Percentiles rank a stretch among this genome's conserved stretches.
Conservation (phyloP, 1,140 invertebrate species). For the Mylabris phalerata region DNA sequence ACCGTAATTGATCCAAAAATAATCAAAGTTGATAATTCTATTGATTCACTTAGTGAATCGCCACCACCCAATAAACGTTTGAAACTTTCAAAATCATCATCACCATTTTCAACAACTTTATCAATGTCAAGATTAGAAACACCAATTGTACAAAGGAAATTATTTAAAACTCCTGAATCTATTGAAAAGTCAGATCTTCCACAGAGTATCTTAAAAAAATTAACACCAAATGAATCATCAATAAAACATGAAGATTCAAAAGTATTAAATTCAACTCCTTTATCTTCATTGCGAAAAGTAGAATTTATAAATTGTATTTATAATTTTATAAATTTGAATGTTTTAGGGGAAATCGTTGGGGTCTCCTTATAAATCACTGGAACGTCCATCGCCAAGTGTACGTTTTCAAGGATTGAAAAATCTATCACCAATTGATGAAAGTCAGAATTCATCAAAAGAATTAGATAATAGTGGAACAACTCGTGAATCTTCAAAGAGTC, state of each 20-base stretch:
- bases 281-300: neutral
- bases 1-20: constrained; percentile 26
- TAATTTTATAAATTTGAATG: neutral
- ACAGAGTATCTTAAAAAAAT: constrained; percentile 36
- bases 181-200: constrained; percentile 15
- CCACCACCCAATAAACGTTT: constrained; percentile 9
- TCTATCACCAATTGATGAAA: constrained; percentile 6
- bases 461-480: too few relatives aligned
- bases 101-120: constrained; percentile 11
- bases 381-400: neutral
- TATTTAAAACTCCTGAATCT: neutral
- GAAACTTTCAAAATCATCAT: constrained; percentile 20
- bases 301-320: neutral
- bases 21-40: constrained; percentile 3
- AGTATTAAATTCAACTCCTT: constrained; percentile 5
- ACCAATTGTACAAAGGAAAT: constrained; percentile 32
- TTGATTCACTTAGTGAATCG: neutral
- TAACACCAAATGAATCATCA: neutral
- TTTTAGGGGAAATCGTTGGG: neutral
- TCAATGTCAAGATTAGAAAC: constrained; percentile 21
- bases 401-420: constrained; percentile 10
- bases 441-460: neutral
- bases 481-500: neutral
- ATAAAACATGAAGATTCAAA: constrained; percentile 5
- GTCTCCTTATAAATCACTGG: constrained; percentile 2